A percentile compares a stretch with the other conserved stretches of the same genome.
These are phyloP conservation scores for Odobenus rosmarus DNA, from an alignment of 2,113 vertebrate genomes.

Conservation along the genomic window DNA sequence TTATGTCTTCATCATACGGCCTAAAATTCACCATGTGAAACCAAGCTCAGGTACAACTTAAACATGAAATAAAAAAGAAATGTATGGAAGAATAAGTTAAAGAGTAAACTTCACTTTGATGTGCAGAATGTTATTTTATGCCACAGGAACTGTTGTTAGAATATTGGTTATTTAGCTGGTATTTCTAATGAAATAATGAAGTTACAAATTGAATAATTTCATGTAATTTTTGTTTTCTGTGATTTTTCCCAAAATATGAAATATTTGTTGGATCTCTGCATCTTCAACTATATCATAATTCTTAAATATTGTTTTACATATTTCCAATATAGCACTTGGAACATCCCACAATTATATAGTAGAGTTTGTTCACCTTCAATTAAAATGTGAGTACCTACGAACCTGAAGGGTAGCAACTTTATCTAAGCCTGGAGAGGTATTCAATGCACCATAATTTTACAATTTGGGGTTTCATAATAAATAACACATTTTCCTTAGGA, in stretches of 20 bases:
- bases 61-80: not conserved
- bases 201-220: not conserved
- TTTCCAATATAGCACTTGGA: not conserved
- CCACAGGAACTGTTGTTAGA: not conserved
- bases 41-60: slow-evolving; percentile 25
- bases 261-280: not conserved
- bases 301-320: not conserved
- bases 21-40: slow-evolving; percentile 49
- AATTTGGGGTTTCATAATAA: not conserved
- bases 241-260: not conserved
- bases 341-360: not conserved
- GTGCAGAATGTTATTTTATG: not conserved
- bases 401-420: not conserved
- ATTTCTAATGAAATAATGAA: not conserved
- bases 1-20: not conserved
- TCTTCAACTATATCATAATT: not conserved
- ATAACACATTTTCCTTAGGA: not conserved
- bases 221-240: not conserved
- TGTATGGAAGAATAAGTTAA: not conserved
- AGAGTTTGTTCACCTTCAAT: not conserved
- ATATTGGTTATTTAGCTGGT: not conserved
- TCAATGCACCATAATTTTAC: not conserved
- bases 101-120: not conserved
- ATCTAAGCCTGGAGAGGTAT: not conserved
- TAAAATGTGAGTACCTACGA: not conserved